Conservation (phyloP, 2,888 invertebrate genomes). For the Caenorhabditis becei region DNA sequence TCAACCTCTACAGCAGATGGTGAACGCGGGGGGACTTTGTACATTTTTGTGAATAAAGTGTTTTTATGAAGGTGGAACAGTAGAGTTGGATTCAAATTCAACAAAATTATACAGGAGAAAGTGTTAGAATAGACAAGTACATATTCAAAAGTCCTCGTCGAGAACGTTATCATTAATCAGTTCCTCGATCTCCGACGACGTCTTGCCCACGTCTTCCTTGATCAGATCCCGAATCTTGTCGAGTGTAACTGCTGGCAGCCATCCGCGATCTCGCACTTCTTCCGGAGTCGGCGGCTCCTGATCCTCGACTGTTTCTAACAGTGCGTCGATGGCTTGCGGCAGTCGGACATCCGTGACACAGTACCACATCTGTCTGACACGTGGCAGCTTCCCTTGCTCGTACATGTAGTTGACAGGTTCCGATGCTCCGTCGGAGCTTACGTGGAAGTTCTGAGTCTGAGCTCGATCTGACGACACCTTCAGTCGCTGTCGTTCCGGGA, state of each 20-base stretch:
- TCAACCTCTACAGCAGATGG: slow-evolving; percentile 55
- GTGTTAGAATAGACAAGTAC: neutral
- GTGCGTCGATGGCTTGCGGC: slow-evolving; percentile 44
- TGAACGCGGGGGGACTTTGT: slow-evolving; percentile 26
- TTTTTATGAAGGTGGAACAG: neutral
- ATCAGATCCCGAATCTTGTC: slow-evolving; percentile 71
- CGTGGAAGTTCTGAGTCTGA: slow-evolving; percentile 8
- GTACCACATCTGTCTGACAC: slow-evolving; percentile 83
- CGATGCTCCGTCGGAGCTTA: neutral
- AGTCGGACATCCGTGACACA: slow-evolving; percentile 83
- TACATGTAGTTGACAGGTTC: slow-evolving; percentile 68
- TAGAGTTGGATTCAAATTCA: slow-evolving; percentile 19
- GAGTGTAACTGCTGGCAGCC: slow-evolving; percentile 68
- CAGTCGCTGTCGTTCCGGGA: slow-evolving; percentile 78
- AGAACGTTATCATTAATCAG: slow-evolving; percentile 23
- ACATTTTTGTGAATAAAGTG: slow-evolving; percentile 5
- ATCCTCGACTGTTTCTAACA: slow-evolving; percentile 15
- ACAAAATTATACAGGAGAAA: slow-evolving; percentile 16
- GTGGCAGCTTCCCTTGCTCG: slow-evolving; percentile 80
- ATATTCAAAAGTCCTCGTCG: slow-evolving; percentile 53
- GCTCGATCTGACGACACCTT: slow-evolving; percentile 65
- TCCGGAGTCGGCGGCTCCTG: neutral
- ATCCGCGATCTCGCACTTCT: slow-evolving; percentile 64
- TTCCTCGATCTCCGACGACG: slow-evolving; percentile 64
- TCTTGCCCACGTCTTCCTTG: slow-evolving; percentile 75